Evolutionary conservation across 2,888 invertebrate genomes (phyloP).

Genomic region (Uloborus plumipes): DNA sequence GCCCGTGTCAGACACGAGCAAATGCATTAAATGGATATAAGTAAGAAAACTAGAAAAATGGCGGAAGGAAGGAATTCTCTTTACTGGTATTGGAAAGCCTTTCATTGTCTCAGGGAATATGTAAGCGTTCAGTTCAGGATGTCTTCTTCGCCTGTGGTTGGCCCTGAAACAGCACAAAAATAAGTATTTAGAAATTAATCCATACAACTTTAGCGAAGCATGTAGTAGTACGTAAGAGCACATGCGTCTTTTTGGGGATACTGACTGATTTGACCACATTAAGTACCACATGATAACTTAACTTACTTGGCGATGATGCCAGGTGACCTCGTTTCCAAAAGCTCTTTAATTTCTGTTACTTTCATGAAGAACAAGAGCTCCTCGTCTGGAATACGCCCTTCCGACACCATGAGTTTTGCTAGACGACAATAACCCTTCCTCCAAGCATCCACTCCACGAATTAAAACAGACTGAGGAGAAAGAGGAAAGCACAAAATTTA

Average conservation of each 20-base stretch:
- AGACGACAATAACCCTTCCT: slow-evolving; percentile 35
- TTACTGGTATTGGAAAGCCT: slow-evolving; percentile 62
- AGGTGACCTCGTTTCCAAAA: slow-evolving; percentile 45
- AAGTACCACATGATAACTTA: neutral
- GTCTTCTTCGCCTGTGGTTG: slow-evolving; percentile 27
- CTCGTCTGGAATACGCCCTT: slow-evolving; percentile 52
- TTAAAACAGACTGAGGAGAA: slow-evolving; percentile 29
- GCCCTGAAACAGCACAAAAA: slow-evolving; percentile 24
- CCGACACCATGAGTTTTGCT: slow-evolving; percentile 36
- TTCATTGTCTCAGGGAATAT: slow-evolving; percentile 56
- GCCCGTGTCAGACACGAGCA: too few species aligned
- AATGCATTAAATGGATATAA: too few species aligned
- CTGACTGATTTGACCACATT: neutral
- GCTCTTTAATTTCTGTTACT: slow-evolving; percentile 38
- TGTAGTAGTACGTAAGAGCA: neutral
- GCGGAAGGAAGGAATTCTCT: neutral
- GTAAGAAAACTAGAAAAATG: too few species aligned
- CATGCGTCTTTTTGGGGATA: too few species aligned
- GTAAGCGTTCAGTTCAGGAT: slow-evolving; percentile 31
- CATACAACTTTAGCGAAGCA: neutral
- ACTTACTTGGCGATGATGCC: slow-evolving; percentile 44
- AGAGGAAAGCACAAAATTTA: neutral
- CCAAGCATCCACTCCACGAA: slow-evolving; percentile 16
- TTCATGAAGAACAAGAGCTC: slow-evolving; percentile 51
- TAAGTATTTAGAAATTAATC: neutral